Conservation (phyloP, 2,797 vertebrate genomes). For the Lophura swinhoii region DNA sequence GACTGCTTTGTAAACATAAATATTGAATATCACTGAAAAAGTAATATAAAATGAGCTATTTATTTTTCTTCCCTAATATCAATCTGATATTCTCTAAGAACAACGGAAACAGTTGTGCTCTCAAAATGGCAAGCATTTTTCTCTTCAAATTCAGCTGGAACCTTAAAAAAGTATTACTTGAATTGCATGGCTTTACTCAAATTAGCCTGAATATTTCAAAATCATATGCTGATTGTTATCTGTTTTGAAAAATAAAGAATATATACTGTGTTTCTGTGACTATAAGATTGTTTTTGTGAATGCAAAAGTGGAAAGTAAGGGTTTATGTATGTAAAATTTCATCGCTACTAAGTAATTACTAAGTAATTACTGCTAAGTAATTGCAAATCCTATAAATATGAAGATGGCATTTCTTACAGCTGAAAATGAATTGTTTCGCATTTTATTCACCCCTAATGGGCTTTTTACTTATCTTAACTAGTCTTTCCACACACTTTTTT, state of each 20-base stretch:
- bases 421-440: neutral
- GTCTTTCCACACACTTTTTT: neutral
- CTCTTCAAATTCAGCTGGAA: constrained; percentile 15
- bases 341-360: neutral
- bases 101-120: neutral
- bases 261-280: neutral
- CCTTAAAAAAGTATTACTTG: neutral
- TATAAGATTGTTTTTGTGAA: constrained; percentile 11
- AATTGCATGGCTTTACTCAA: constrained; percentile 29
- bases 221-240: constrained; percentile 17
- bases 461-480: neutral
- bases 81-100: neutral
- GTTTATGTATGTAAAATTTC: neutral
- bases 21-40: neutral
- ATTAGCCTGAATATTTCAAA: constrained; percentile 24
- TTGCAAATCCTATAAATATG: neutral
- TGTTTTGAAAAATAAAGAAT: constrained; percentile 65
- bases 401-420: neutral
- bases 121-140: neutral
- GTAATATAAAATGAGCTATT: neutral
- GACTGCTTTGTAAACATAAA: neutral
- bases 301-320: neutral
- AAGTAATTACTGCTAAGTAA: neutral
- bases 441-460: neutral
- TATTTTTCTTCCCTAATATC: neutral